Conservation (phyloP, 2,888 invertebrate species). For the Melanostoma mellinum region DNA sequence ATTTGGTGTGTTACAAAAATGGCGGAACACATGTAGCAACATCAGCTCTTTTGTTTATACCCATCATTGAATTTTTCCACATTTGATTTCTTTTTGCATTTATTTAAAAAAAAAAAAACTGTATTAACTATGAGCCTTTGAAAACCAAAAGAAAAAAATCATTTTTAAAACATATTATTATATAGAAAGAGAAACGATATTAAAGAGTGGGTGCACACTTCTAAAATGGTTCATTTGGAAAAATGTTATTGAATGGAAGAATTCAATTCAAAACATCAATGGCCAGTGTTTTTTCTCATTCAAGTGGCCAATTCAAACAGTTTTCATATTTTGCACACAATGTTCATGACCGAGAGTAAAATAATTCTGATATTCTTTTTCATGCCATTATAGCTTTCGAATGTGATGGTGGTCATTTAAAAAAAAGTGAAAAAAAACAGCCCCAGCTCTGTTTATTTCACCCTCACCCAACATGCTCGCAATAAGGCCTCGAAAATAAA, state of each 20-base stretch:
- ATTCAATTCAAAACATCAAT: constrained; percentile 72
- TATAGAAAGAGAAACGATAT: constrained; percentile 35
- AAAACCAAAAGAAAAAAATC: no score
- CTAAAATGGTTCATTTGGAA: constrained; percentile 75
- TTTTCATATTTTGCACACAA: constrained; percentile 75
- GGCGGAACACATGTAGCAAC: no score
- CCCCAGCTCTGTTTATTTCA: constrained; percentile 14
- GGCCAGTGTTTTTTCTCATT: constrained; percentile 75
- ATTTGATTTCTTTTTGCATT: no score
- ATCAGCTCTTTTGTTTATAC: no score
- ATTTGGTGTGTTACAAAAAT: no score
- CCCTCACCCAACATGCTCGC: constrained; percentile 37
- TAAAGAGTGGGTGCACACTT: constrained; percentile 66
- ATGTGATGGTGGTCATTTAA: constrained; percentile 52
- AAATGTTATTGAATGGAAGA: constrained; percentile 74
- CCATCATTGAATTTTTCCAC: no score
- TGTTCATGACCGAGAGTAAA: constrained; percentile 53
- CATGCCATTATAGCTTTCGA: constrained; percentile 22
- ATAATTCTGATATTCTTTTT: constrained; percentile 62
- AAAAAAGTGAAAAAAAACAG: constrained; percentile 3
- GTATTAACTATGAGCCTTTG: no score
- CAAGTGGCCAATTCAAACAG: constrained; percentile 76
- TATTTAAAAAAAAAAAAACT: no score
- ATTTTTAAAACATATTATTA: no score
- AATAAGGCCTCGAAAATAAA: constrained; percentile 53